Base-by-base conservation (phyloP, 2,888 invertebrate species). In the Hypomecis atomaria region DNA sequence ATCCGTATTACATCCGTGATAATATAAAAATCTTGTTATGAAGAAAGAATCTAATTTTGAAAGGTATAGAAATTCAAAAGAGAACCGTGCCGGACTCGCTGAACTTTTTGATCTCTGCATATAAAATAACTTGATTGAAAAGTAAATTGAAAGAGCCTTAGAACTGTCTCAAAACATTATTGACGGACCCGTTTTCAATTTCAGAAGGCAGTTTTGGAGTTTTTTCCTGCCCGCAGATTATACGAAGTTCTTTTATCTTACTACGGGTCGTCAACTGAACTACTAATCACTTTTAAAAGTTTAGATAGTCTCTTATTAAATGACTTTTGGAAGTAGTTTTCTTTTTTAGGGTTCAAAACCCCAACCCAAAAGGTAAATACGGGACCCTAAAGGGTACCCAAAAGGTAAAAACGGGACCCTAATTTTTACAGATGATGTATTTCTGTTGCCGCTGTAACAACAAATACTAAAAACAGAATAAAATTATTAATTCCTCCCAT, bases 271-370 rank as follows among this genome's bases (percentile, higher is more conserved):
- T 65, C 63, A 71, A 75, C 23, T 23, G 3, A 71, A 75, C 23
- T 23, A 23, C 78, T 78, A 76, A 80, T 77, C 74, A 80, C 72
- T 66, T 75, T 70, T 69, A 65, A 62, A 67, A 73, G 66, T 59
- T 60, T 38, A n/a, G 7, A 13, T 9, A 53, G 13, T 36, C 36
- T 62, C 62, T 55, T 43, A 59, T 55, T 13, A 7, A 4, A 42
- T 13, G 40, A 37, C 40, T 53, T 57, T 45, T 11, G 9, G 11
- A 57, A 42, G 37, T 8, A 54, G n/a, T 42, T 13, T 13, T 9
- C 38, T 50, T 59, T 50, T 6, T 7, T n/a, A n/a, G n/a, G n/a
- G n/a, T n/a, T n/a, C n/a, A n/a, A n/a, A n/a, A n/a, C n/a, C n/a
- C n/a, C n/a, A n/a, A n/a, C n/a, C n/a, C n/a, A 23, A 7, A 49